Base-by-base conservation (phyloP, 2,113 vertebrate species). In the Sinosuthora webbiana region DNA sequence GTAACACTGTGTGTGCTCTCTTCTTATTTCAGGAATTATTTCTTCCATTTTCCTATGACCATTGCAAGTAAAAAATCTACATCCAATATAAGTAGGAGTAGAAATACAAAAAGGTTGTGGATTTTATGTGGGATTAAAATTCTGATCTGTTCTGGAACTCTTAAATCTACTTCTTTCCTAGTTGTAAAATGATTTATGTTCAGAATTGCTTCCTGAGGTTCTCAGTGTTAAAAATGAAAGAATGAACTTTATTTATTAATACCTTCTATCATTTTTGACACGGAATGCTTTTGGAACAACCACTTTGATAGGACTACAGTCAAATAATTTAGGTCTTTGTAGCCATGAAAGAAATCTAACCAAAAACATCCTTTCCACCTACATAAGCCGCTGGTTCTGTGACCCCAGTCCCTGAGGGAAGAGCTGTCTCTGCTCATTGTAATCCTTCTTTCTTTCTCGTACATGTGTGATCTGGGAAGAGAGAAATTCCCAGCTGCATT, bases 251-350 rank as follows among this genome's bases (percentile, higher is more conserved):
- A 44, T 24, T 47, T 5, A 55, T 42, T 52, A 39, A 39, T 18
- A 47, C 7, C 16, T 18, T 11, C 4, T 22, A 37, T 13, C 0
- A 10, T 27, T 90, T 89, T 67, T 68, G 3, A 53, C 15, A 63
- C 57, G 8, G 7, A 93, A 53, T 22, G 6, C 1, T 74, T 91
- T 57, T 57, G 20, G 21, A 92, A 55, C 3, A 18, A 15, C 9
- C 2, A 27, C 20, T 84, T 31, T 6, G 13, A 13, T 20, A 35
- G 31, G 28, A 37, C 2, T 1, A 15, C 5, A 2, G 0, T 57
- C 8, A 64, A 90, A 50, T 30, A 37, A 23, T 60, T 73, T 17
- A 24, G 1, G 1, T 27, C 76, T 3, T 73, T 50, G 18, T 17
- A 69, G 7, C 3, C 24, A 44, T 18, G 16, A 35, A 67, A 39